A percentile compares a stretch with the other conserved stretches of the same genome.
These are phyloP conservation scores for Spatula clypeata DNA, from an alignment of 2,797 vertebrate genomes.

Conservation along the genomic window DNA sequence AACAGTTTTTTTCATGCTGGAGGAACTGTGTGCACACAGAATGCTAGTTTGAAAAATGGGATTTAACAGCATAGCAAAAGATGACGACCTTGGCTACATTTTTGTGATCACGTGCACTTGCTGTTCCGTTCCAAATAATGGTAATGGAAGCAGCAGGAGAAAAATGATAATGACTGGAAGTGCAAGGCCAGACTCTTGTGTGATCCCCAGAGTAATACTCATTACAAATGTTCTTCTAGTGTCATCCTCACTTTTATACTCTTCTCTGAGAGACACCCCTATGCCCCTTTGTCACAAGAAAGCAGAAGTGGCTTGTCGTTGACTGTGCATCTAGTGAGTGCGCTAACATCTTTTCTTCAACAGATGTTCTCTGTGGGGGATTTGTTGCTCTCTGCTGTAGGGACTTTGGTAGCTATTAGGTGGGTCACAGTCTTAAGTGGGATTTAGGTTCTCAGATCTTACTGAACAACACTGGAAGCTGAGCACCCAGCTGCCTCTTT, in stretches of 20 bases:
- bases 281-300: neutral
- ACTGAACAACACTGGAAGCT: neutral
- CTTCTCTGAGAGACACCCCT: neutral
- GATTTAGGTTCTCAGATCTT: neutral
- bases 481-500: neutral
- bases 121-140: conserved; percentile 18
- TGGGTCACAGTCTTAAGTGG: neutral
- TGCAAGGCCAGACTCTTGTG: neutral
- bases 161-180: neutral
- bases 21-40: accelerated
- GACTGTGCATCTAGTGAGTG: neutral
- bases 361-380: neutral
- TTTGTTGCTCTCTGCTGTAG: neutral
- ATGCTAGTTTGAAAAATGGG: neutral
- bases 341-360: neutral
- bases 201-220: neutral
- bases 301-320: neutral
- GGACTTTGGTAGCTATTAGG: neutral
- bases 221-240: accelerated
- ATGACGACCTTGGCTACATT: neutral
- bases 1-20: neutral
- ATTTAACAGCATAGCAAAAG: neutral
- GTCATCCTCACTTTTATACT: neutral
- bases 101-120: conserved; percentile 13
- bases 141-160: neutral